Conservation (phyloP, 64 coral and sea anemone species). For the Stichodactyla helianthus region DNA sequence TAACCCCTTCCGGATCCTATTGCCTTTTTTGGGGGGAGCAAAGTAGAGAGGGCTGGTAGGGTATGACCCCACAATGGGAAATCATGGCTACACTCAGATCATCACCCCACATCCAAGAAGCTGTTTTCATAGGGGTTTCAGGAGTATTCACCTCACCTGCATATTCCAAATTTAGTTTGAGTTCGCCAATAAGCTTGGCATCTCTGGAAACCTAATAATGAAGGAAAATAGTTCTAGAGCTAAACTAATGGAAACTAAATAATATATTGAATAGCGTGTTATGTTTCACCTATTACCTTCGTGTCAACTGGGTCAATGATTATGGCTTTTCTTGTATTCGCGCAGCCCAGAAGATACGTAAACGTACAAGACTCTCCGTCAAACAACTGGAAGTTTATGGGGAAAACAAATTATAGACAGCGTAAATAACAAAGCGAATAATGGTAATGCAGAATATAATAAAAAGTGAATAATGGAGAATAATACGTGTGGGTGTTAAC, state of each 20-base stretch:
- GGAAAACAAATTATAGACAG: neutral
- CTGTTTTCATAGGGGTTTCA: neutral
- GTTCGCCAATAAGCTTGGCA: conserved; percentile 49
- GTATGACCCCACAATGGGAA: too few species aligned
- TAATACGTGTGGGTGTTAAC: neutral
- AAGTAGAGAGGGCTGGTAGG: too few species aligned
- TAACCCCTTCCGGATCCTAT: neutral
- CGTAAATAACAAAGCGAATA: neutral
- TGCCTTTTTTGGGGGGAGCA: neutral
- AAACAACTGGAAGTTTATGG: conserved; percentile 47
- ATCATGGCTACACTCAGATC: neutral
- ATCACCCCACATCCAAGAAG: neutral
- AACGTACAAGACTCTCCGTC: conserved; percentile 85
- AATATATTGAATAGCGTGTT: neutral
- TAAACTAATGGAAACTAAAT: neutral
- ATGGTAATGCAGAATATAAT: neutral
- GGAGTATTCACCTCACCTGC: conserved; percentile 49
- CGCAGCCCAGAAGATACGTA: conserved; percentile 85
- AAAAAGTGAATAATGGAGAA: too few species aligned
- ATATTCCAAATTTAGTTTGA: conserved; percentile 75
- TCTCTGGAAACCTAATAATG: conserved; percentile 61
- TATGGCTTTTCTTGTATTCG: conserved; percentile 77
- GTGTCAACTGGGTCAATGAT: conserved; percentile 97
- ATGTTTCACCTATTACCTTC: conserved; percentile 34
- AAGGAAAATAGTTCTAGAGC: neutral